A percentile compares a stretch with the other conserved stretches of the same genome.
Conservation (phyloP, 2,113 vertebrate species). For the Echinops telfairi region DNA sequence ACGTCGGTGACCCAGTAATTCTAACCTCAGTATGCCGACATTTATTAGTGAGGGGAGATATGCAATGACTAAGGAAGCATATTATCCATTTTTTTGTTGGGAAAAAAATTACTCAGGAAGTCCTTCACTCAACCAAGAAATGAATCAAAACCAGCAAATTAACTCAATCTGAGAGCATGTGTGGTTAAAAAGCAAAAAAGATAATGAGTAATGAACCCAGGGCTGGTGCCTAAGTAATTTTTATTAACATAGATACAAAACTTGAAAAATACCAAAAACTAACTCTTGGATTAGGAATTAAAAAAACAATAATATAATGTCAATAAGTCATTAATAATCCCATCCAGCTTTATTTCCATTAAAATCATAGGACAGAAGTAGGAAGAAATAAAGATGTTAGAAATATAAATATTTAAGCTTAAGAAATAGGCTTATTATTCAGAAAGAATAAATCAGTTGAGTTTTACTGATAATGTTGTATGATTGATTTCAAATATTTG, state of each 20-base stretch:
- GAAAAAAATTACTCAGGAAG: constrained; percentile 66
- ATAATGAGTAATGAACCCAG: constrained; percentile 46
- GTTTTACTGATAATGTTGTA: background rate
- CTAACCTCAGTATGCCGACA: background rate
- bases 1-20: too few species aligned
- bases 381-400: background rate
- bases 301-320: background rate
- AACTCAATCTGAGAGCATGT: constrained; percentile 52
- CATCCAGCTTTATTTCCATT: background rate
- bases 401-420: too few species aligned
- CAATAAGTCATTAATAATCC: constrained; percentile 32
- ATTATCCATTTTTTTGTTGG: constrained; percentile 60
- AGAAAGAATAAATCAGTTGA: background rate
- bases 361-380: background rate
- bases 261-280: constrained; percentile 28
- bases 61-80: constrained; percentile 53
- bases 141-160: constrained; percentile 74
- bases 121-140: constrained; percentile 69
- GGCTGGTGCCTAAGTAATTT: constrained; percentile 45
- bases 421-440: background rate
- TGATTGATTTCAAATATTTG: constrained; percentile 12
- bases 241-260: constrained; percentile 36
- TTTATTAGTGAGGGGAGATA: constrained; percentile 30
- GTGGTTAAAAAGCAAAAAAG: constrained; percentile 49
- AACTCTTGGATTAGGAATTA: background rate